Evolutionary conservation across 2,888 invertebrate genomes (phyloP), one percentile per base, ranked within the genome.

Genomic region (Phalangium opilio): DNA sequence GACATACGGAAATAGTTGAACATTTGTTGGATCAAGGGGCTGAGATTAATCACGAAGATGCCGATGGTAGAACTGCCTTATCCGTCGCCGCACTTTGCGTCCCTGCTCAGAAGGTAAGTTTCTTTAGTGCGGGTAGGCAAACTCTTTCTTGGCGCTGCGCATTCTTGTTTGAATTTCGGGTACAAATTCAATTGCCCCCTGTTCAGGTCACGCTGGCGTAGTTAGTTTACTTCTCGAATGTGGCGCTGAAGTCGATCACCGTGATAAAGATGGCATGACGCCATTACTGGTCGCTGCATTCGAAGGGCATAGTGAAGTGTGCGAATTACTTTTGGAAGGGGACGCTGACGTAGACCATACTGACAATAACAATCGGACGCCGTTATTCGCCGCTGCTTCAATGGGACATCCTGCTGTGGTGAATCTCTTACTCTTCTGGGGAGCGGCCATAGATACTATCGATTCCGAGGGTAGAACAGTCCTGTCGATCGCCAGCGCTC

Each of bases 401-500:
- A 89, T 89, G 67, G 90, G 91, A 0, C 90, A 90, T 67, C 81
- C 85, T 19, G 74, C 78, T 12, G 81, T 89, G 1, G 84, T 89
- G 1, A 79, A 83, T 14, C 72, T 89, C 55, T 70, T 93, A 55
- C 73, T 93, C 53, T 90, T 89, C 70, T 91, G 91, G 91, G 91
- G 91, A 36, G 90, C 90, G 52, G 85, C 87, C 61, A 86, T 91
- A 45, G 93, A 93, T 69, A 81, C 79, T 59, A 91, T 93, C 73
- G 93, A 95, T 69, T 77, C 79, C 3, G 91, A 91, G 65, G 93
- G 93, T 0, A 74, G 93, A 34, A 93, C 91, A 0, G 91, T 71
- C 36, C 62, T 73, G 21, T 67, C 69, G 44, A 65, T 71, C 18
- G 70, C 71, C 7, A 64, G 70, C 11, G 66, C 66, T 7, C 60